These are phyloP conservation scores for Antheraea yamamai DNA, from an alignment of 2,888 invertebrate genomes.

Conservation along the genomic window DNA sequence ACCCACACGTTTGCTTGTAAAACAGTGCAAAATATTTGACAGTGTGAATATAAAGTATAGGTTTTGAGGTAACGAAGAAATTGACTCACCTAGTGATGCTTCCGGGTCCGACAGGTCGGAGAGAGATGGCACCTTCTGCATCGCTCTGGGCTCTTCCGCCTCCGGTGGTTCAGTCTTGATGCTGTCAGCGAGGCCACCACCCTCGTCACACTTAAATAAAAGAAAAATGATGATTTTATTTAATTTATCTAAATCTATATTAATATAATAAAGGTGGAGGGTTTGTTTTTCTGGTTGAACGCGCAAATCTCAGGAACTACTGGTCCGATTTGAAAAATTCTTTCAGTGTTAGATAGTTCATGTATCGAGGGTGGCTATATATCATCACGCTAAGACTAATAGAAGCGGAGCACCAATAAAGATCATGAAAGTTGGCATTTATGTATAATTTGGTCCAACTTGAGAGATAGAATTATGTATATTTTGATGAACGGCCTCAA, in stretches of 20 bases:
- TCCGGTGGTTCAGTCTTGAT: conserved; percentile 81
- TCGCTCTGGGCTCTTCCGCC: conserved; percentile 86
- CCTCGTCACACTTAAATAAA: conserved; percentile 76
- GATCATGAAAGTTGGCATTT: no score
- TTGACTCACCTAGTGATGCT: conserved; percentile 91
- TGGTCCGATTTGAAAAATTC: no score
- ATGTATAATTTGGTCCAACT: no score
- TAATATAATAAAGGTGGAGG: neutral
- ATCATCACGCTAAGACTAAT: no score
- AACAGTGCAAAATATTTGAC: neutral
- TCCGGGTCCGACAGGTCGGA: conserved; percentile 95
- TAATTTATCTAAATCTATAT: neutral
- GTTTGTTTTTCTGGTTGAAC: no score
- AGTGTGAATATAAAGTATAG: conserved; percentile 5
- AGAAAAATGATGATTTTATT: neutral
- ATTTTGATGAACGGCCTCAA: no score
- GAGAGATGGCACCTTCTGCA: conserved; percentile 94
- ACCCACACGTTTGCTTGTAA: conserved; percentile 5
- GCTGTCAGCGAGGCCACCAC: conserved; percentile 83
- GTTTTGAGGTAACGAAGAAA: neutral
- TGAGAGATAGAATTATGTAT: no score
- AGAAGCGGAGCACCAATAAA: no score
- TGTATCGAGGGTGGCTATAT: no score
- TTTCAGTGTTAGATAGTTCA: no score
- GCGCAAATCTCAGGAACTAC: no score